These are phyloP conservation scores for Anniella stebbinsi DNA, from an alignment of 2,797 vertebrate genomes.

Conservation along the genomic window DNA sequence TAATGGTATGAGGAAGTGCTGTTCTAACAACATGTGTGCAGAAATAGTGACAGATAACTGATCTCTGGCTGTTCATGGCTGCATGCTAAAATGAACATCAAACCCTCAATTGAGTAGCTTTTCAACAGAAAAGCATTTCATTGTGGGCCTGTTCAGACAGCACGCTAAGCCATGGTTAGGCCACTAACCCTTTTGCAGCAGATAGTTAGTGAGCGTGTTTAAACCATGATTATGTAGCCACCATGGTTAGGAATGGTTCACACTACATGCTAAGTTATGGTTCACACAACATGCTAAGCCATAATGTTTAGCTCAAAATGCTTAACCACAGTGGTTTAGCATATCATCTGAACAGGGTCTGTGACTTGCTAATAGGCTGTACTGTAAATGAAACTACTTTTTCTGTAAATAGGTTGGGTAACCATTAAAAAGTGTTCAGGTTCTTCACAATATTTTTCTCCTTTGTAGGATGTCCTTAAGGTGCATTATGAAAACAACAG, in stretches of 20 bases:
- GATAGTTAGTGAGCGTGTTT: no score
- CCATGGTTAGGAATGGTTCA: no score
- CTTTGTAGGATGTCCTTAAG: conserved; percentile 88
- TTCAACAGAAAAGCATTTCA: not conserved
- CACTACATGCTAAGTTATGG: no score
- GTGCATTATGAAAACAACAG: conserved; percentile 98
- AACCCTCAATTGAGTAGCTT: not conserved
- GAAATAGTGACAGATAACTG: not conserved
- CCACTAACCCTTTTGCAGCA: no score
- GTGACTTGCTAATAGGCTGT: not conserved
- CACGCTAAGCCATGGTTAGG: no score
- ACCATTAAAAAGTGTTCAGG: not conserved
- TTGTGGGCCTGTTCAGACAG: no score
- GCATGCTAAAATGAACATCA: not conserved
- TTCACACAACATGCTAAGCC: no score
- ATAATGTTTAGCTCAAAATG: no score
- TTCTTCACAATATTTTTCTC: not conserved
- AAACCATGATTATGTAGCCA: no score
- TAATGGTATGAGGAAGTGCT: not conserved
- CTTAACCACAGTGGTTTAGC: no score
- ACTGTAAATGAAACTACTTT: not conserved
- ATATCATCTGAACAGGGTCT: no score
- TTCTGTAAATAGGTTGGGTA: not conserved
- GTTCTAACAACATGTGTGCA: not conserved
- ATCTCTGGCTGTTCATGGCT: no score